Base-by-base conservation (phyloP, 2,888 invertebrate genomes). In the Torymus auratus region DNA sequence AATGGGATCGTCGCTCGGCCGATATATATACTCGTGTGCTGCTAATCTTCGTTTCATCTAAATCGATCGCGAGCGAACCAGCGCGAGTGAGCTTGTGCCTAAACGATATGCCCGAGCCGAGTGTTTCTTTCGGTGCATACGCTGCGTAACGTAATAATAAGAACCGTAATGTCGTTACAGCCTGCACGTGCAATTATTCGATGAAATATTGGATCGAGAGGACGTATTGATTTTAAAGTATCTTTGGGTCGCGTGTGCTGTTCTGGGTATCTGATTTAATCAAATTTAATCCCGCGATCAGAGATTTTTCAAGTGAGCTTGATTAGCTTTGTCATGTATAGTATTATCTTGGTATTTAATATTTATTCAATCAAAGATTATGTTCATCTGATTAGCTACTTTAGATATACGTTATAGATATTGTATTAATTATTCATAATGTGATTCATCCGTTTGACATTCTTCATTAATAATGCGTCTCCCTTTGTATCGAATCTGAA, bases 21-120 rank as follows among this genome's bases (percentile, higher is more conserved):
- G 7, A 60, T 53, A 13, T 55, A 23, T 61, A 67, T 41, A 41
- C 41, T 41, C 41, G 41, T 41, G 41, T 41, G 41, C 41, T 41
- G 41, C 41, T 41, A 88, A 88, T 89, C 89, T 88, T 0, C 41
- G 41, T 86, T 85, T 86, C 86, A 90, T 90, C 90, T 89, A 89
- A 89, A 90, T 89, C 88, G 88, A 86, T 87, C 85, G 41, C 41
- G 41, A 41, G 41, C 41, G 41, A 41, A 10, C 41, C 7, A 10
- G 7, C 7, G 41, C 5, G 41, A 41, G 41, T 41, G 86, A 87
- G 10, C 41, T 62, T 17, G 85, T 84, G 85, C 85, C 85, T 86
- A 86, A 86, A 87, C 85, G 86, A 85, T 87, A 23, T 58, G 41
- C 41, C 13, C 56, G 60, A 78, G 58, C 55, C 82, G 69, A 80